Percentiles rank a stretch among this genome's conserved stretches.
Evolutionary conservation across 2,797 vertebrate genomes (phyloP).

Genomic region (Anolis apletophallus): DNA sequence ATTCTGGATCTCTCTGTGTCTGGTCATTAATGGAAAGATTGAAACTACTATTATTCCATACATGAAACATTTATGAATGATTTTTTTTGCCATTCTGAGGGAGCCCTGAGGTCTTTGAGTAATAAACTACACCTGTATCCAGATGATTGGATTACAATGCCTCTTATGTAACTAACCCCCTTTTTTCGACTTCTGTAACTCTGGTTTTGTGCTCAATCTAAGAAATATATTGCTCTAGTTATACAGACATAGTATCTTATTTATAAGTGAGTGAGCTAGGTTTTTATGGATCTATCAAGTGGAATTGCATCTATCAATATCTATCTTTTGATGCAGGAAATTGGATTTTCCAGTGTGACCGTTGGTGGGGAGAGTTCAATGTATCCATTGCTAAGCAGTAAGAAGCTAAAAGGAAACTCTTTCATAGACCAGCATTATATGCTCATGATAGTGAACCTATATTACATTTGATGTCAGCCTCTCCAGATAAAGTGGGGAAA

Average conservation of each 20-base stretch:
- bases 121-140: neutral
- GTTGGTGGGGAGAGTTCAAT: neutral
- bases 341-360: neutral
- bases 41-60: neutral
- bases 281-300: conserved; percentile 18
- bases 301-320: conserved; percentile 23
- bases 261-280: conserved; percentile 26
- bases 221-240: conserved; percentile 28
- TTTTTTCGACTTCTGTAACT: neutral
- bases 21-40: neutral
- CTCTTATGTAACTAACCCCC: conserved; percentile 1
- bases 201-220: conserved; percentile 12
- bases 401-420: conserved; percentile 1
- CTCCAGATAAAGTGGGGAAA: conserved; percentile 21
- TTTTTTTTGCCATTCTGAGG: neutral
- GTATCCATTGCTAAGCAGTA: neutral
- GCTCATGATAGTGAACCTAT: conserved; percentile 24
- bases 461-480: conserved; percentile 30
- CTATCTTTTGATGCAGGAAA: conserved; percentile 29
- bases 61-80: neutral
- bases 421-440: conserved; percentile 28
- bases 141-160: neutral
- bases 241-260: conserved; percentile 20
- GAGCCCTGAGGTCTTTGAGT: neutral
- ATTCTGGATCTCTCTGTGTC: neutral